Evolutionary conservation across 2,888 invertebrate genomes (phyloP).

Genomic region (Mesoligia furuncula): DNA sequence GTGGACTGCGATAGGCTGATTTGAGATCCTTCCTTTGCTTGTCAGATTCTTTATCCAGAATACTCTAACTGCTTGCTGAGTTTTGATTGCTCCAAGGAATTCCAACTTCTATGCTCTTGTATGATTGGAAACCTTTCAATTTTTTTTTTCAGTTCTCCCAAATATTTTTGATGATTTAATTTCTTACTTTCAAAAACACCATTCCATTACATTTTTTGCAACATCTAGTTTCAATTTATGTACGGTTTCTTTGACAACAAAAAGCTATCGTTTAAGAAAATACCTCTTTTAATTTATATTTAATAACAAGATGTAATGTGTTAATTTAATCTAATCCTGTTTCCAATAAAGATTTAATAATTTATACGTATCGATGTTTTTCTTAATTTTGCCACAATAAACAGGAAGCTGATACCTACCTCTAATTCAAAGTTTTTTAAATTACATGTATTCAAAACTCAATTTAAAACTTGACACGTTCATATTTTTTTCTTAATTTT

Average conservation of each 20-base stretch:
- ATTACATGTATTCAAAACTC: not conserved
- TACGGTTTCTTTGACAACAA: not conserved
- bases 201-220: not conserved
- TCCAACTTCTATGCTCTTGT: not conserved
- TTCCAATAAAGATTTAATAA: constrained; percentile 14
- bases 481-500: not conserved
- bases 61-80: not conserved
- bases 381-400: not conserved
- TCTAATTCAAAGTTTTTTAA: not conserved
- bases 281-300: not conserved
- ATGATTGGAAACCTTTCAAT: not conserved
- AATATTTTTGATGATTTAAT: not conserved
- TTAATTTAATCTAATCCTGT: not conserved
- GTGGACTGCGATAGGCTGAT: not conserved
- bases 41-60: not conserved
- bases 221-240: constrained; percentile 15
- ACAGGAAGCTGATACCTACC: constrained; percentile 1
- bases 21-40: not conserved
- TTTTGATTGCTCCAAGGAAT: not conserved
- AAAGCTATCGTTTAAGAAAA: not conserved
- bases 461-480: not conserved
- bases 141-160: not conserved
- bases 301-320: not conserved
- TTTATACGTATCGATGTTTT: constrained; percentile 5
- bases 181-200: constrained; percentile 1